Conservation (phyloP, 1,140 invertebrate genomes). For the Pachypsylla venusta region DNA sequence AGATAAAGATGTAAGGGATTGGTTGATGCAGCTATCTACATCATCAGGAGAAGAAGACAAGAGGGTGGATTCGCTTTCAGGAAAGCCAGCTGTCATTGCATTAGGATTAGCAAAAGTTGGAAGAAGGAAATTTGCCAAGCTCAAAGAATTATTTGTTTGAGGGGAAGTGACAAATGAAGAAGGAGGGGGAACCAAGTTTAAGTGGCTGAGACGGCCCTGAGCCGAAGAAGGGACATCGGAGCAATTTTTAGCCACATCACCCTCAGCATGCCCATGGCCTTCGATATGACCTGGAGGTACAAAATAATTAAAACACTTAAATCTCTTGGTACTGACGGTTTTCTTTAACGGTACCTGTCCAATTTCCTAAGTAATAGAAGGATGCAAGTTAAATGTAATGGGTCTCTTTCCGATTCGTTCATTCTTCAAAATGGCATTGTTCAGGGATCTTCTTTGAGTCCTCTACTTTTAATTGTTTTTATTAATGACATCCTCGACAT, state of each 20-base stretch:
- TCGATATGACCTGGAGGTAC: slow-evolving; percentile 7
- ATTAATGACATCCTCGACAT: slow-evolving; percentile 11
- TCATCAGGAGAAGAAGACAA: too few species aligned
- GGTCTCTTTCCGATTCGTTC: background rate
- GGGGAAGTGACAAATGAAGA: too few species aligned
- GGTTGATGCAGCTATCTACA: too few species aligned
- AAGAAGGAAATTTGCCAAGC: too few species aligned
- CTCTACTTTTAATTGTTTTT: background rate
- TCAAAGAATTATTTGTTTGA: too few species aligned
- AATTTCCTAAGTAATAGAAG: slow-evolving; percentile 10
- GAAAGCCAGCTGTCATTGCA: too few species aligned
- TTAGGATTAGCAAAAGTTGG: too few species aligned
- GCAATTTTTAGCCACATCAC: background rate
- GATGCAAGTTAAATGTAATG: slow-evolving; percentile 5
- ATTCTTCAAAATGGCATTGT: slow-evolving; percentile 2
- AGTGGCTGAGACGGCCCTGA: too few species aligned
- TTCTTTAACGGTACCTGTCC: background rate
- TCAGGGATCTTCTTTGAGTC: slow-evolving; percentile 14
- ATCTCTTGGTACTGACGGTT: background rate
- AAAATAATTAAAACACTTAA: background rate
- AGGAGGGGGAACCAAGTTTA: too few species aligned
- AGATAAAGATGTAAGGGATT: too few species aligned
- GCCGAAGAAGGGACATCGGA: too few species aligned
- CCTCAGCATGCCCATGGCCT: background rate
- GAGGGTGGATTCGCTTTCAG: too few species aligned